These are phyloP conservation scores for Bufo gargarizans DNA, from an alignment of 2,113 vertebrate species.

Conservation along the genomic window DNA sequence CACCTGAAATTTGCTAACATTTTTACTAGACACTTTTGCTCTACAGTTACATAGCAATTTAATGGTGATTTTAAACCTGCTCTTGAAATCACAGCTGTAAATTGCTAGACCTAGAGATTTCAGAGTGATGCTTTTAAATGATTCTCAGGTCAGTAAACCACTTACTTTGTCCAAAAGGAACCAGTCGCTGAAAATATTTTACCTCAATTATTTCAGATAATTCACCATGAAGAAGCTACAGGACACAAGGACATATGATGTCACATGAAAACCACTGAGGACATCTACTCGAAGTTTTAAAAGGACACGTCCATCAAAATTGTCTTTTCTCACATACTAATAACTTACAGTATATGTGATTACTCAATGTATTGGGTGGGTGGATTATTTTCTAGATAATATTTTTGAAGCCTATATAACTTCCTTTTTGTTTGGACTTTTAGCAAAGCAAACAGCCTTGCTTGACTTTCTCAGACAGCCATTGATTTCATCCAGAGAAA, in stretches of 20 bases:
- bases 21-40: conserved; percentile 1
- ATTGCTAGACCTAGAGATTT: conserved; percentile 11
- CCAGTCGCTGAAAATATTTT: conserved; percentile 1
- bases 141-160: conserved; percentile 5
- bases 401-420: too few species aligned
- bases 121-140: conserved; percentile 24
- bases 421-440: too few species aligned
- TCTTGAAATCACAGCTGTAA: conserved; percentile 15
- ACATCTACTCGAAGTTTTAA: not conserved
- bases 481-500: too few species aligned
- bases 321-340: too few species aligned
- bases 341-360: too few species aligned
- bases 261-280: not conserved
- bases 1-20: conserved; percentile 3
- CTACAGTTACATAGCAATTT: conserved; percentile 15
- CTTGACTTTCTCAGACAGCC: too few species aligned
- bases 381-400: too few species aligned
- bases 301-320: not conserved
- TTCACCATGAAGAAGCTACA: conserved; percentile 2
- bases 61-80: conserved; percentile 23
- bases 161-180: conserved; percentile 6
- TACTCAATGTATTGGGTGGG: too few species aligned
- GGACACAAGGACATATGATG: not conserved
- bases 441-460: too few species aligned
- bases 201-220: conserved; percentile 13